Base-by-base conservation (phyloP, 2,888 invertebrate genomes). In the Philhelius pedissequus region DNA sequence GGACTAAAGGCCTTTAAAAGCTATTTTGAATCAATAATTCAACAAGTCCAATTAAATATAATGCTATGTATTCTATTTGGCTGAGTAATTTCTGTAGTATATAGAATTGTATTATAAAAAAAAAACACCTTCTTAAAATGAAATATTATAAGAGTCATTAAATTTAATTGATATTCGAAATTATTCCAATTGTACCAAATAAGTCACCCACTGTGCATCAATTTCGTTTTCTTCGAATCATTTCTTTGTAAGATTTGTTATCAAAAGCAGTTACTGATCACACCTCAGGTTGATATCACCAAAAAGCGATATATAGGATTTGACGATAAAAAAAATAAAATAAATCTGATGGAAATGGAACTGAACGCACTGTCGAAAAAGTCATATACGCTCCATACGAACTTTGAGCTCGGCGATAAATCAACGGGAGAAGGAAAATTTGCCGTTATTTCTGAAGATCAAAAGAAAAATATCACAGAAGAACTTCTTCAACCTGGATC, bases 361-460 rank as follows among this genome's bases (percentile, higher is more conserved):
- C 86, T 90, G 77, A 88, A 88, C 32, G 87, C 88, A 75, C 87
- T 90, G 79, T 88, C 90, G 76, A 89, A 89, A 87, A 90, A 90
- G 77, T 91, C 90, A 3, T 91, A 91, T 58, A 91, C 90, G 2
- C 86, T 90, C 35, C 90, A 90, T 88, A 90, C 90, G 71, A 89
- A 88, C 5, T 90, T 88, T 78, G 89, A 90, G 76, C 54, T 79
- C 30, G 87, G 77, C 8, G 86, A 87, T 15, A 86, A 78, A 66
- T 79, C 68, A 77, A 68, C 70, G 25, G 62, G 18, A 66, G 77
- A 43, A 75, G 66, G 25, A 79, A 87, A 74, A 43, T 69, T 76
- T 15, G 79, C 45, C 13, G 7, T 60, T 1, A 38, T 60, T 62
- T 27, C 35, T 22, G 38, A 86, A 40, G 75, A 75, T 15, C 38